These are phyloP conservation scores for Andrena praecox DNA, from an alignment of 2,888 invertebrate species.

Conservation along the genomic window DNA sequence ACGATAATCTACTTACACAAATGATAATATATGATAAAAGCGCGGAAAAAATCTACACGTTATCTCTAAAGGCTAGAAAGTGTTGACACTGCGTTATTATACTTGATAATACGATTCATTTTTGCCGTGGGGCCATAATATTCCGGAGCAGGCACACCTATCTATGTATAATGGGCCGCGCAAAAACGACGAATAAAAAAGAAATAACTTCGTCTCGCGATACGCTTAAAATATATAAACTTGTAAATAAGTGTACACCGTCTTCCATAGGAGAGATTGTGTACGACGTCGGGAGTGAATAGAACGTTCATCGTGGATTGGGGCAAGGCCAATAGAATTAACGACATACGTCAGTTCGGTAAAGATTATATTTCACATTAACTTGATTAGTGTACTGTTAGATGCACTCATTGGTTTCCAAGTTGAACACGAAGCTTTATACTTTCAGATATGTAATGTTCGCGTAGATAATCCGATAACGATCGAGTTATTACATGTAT, in stretches of 20 bases:
- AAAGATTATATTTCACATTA: conserved; percentile 54
- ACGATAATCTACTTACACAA: too few relatives aligned
- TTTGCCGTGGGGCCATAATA: neutral
- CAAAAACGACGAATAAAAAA: neutral
- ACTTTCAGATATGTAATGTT: conserved; percentile 17
- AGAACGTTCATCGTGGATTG: neutral
- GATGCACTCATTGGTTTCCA: conserved; percentile 31
- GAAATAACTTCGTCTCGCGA: neutral
- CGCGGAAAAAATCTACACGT: neutral
- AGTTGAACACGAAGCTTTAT: conserved; percentile 39
- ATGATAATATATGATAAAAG: too few relatives aligned
- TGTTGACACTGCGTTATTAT: neutral
- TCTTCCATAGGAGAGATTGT: neutral
- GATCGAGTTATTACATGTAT: conserved; percentile 13
- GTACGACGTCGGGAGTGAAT: too few relatives aligned
- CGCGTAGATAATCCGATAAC: conserved; percentile 29
- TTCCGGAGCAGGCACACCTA: too few relatives aligned
- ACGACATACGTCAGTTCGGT: conserved; percentile 1
- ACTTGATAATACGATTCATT: neutral
- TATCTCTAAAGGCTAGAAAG: neutral
- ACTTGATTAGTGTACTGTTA: conserved; percentile 41
- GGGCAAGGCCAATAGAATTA: conserved; percentile 28
- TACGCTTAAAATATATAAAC: neutral
- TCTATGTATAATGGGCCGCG: neutral
- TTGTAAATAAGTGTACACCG: neutral